Conservation (phyloP, 2,797 vertebrate genomes). For the Taenioides sp. region DNA sequence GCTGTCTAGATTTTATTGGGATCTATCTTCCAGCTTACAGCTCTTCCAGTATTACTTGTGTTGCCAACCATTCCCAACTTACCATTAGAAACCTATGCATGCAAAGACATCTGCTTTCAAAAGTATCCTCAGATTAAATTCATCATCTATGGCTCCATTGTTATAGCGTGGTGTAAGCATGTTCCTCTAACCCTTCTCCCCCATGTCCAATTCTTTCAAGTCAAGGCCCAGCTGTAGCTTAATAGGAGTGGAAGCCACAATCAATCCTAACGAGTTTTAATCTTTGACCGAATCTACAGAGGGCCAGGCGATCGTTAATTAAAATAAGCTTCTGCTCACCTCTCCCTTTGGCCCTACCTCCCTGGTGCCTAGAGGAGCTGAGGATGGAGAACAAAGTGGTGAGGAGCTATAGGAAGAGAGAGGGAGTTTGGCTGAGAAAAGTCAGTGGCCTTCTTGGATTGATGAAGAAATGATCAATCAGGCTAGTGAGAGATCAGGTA, state of each 20-base stretch:
- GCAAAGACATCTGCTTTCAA: neutral
- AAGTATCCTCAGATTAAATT: neutral
- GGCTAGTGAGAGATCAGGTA: neutral
- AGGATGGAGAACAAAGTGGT: conserved; percentile 27
- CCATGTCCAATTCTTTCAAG: conserved; percentile 23
- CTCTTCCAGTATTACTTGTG: neutral
- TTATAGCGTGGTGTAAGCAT: neutral
- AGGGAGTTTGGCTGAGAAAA: conserved; percentile 22
- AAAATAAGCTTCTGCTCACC: conserved; percentile 60
- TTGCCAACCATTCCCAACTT: neutral
- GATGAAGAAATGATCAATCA: conserved; percentile 5
- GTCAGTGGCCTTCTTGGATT: conserved; percentile 1
- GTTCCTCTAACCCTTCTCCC: conserved; percentile 18
- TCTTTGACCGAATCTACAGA: conserved; percentile 63
- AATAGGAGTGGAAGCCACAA: conserved; percentile 55
- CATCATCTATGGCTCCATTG: neutral
- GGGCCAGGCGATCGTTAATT: conserved; percentile 66
- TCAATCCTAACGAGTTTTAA: conserved; percentile 73
- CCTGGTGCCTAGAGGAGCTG: conserved; percentile 18
- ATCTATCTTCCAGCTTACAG: too few species aligned
- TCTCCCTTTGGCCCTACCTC: conserved; percentile 17
- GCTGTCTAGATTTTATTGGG: too few species aligned
- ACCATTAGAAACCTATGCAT: neutral
- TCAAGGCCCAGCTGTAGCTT: conserved; percentile 34
- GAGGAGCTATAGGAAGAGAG: conserved; percentile 14